phyloP scores from a whole-genome alignment of 1,140 invertebrate genomes.

The Zaprionus nigranus region DNA sequence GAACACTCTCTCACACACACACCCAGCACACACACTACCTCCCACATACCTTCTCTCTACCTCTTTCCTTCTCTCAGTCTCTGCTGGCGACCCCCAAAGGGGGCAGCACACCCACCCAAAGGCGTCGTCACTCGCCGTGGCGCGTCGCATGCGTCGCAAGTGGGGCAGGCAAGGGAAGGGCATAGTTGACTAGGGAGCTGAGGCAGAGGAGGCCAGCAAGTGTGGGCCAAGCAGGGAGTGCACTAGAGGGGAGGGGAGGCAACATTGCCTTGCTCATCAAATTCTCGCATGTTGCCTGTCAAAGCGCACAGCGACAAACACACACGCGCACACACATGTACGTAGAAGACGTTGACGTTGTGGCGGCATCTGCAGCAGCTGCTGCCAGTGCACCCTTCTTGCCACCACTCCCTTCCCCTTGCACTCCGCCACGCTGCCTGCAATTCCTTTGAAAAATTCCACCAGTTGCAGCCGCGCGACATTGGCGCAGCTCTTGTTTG shows the following conservation, averaged over 20 bases:
- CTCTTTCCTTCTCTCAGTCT: not conserved
- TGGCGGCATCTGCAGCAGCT: constrained; percentile 70
- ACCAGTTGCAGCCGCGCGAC: constrained; percentile 42
- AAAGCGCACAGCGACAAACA: constrained; percentile 71
- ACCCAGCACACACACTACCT: not conserved
- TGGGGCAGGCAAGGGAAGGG: not conserved
- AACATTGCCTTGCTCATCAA: constrained; percentile 68
- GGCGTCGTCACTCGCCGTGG: not conserved
- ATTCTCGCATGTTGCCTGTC: constrained; percentile 83
- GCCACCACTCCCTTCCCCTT: no score
- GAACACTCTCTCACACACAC: no score
- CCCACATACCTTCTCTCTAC: not conserved
- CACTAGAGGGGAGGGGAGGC: not conserved
- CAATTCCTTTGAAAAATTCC: constrained; percentile 78
- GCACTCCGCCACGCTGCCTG: constrained; percentile 31
- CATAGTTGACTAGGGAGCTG: not conserved
- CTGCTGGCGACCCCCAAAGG: constrained; percentile 34
- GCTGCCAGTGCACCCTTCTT: not conserved
- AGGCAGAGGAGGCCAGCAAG: not conserved
- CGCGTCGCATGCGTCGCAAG: not conserved
- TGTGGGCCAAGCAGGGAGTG: not conserved
- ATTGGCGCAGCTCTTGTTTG: constrained; percentile 4
- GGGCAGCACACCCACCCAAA: constrained; percentile 38
- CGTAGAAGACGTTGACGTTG: constrained; percentile 42
- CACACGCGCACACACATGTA: constrained; percentile 39